Base-by-base conservation (phyloP, 1,140 invertebrate genomes). In the Pogonognathellus flavescens region DNA sequence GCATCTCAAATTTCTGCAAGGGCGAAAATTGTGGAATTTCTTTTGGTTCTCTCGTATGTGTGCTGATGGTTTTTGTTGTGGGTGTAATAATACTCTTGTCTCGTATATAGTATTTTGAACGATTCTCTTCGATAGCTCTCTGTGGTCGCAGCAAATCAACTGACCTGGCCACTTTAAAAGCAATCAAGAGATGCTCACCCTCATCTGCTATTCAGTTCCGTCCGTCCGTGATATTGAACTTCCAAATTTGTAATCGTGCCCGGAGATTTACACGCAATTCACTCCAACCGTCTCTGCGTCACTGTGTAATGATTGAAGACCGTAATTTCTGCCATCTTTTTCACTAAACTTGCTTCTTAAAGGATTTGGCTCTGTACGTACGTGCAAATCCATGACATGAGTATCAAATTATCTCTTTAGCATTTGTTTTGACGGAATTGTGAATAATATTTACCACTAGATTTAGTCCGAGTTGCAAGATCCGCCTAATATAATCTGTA, bases 201-300 rank as follows among this genome's bases (percentile, higher is more conserved):
- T 31, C 53, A 57, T 41, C 25, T 10, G 14, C 7, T 76, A 50
- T 72, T 49, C 14, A 72, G 14, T 50, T 76, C 41, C 31, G 31
- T 41, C 31, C 31, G 41, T 76, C 70, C 41, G 80, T 81, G 80
- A 81, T 81, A 80, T 81, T 81, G 80, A 81, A 81, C 80, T 81
- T 81, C 80, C 80, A 81, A 81, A 81, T 81, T 81, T 81, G 80
- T 81, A 81, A 57, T 81, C 53, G 55, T 81, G 80, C 52, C 52
- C 80, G 18, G 11, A 81, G 80, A 81, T 81, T 81, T 81, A 81
- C 80, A 81, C 80, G 80, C 80, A 57, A 57, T 14, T 81, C 80
- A 25, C 80, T 55, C 22, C 22, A 81, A 11, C 55, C 80, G n/a
- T 81, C 80, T 55, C 55, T 81, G n/a, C 80, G n/a, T 81, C 80